Evolutionary conservation across 1,140 invertebrate genomes (phyloP), one percentile per base, ranked within the genome.

Genomic region (Pteromalus puparum): DNA sequence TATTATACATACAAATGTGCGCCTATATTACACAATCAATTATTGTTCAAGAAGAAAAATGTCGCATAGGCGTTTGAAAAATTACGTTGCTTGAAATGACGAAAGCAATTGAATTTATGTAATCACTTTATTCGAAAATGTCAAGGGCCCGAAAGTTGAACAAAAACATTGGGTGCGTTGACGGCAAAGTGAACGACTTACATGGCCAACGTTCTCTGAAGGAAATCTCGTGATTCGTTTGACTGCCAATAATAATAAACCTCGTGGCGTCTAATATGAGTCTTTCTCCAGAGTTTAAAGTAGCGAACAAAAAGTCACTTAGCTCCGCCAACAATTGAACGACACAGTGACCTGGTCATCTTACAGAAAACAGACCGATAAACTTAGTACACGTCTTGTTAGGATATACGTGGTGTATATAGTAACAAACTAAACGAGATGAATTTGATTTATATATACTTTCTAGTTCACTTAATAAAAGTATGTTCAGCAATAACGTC

Each of bases 291-390:
- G 30, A 28, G 72, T 53, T 46, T 18, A 26, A 76, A 76, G 38
- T 76, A 76, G 74, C n/a, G 38, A 53, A 76, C 74, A 76, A 76
- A 76, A 76, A 48, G 38, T 42, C 74, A 76, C 74, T 76, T 76
- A 26, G 46, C n/a, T 53, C n/a, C 10, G 5, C 74, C 21, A 26
- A 76, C 21, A 24, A 24, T 48, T 76, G 9, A n/a, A 15, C 42
- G 74, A 53, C 74, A 76, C 18, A 42, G 9, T 76, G 74, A 42
- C 74, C 74, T 76, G 74, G 38, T 76, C 74, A 70, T 61, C 53
- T 61, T n/a, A 42, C 72, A 42, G 68, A 70, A 70, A 70, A 70
- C 68, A 70, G 28, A 70, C 68, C 28, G 28, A 70, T 70, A 70
- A 70, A 70, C 18, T 73, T 28, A 28, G 2, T 34, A 42, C 18